Conservation (phyloP, 2,888 invertebrate species). For the Meiosimyza decipiens region DNA sequence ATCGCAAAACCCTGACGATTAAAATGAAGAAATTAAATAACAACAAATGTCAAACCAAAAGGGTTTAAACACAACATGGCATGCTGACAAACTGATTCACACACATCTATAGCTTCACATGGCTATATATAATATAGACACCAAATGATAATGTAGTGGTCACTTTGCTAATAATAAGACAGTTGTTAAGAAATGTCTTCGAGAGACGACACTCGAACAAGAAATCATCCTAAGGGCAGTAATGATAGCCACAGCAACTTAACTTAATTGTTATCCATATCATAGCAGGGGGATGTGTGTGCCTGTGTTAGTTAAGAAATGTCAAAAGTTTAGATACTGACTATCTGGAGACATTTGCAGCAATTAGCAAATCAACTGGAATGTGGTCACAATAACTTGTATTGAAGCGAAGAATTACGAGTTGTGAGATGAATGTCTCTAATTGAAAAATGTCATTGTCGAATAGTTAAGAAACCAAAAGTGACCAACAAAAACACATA, state of each 20-base stretch:
- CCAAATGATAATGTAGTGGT: conserved; percentile 16
- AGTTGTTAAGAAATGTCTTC: conserved; percentile 11
- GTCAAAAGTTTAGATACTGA: conserved; percentile 58
- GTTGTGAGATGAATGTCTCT: background rate
- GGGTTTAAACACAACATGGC: conserved; percentile 23
- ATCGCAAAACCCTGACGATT: no score
- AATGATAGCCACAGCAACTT: background rate
- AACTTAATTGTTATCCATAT: background rate
- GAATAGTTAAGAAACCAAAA: conserved; percentile 16
- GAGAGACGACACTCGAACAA: background rate
- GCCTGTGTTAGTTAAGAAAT: conserved; percentile 34
- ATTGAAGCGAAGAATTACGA: background rate
- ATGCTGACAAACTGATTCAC: conserved; percentile 18
- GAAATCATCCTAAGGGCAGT: background rate
- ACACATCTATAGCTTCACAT: background rate
- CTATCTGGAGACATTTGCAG: conserved; percentile 65
- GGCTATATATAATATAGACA: background rate
- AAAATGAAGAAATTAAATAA: conserved; percentile 13
- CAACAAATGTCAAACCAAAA: conserved; percentile 25
- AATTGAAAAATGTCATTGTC: conserved; percentile 33
- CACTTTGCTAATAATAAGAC: conserved; percentile 17
- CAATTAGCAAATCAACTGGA: conserved; percentile 65
- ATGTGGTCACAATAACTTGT: conserved; percentile 11
- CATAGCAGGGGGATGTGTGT: background rate
- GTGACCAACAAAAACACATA: background rate